Base-by-base conservation (phyloP, 2,797 vertebrate species). In the Acanthiza pusilla region DNA sequence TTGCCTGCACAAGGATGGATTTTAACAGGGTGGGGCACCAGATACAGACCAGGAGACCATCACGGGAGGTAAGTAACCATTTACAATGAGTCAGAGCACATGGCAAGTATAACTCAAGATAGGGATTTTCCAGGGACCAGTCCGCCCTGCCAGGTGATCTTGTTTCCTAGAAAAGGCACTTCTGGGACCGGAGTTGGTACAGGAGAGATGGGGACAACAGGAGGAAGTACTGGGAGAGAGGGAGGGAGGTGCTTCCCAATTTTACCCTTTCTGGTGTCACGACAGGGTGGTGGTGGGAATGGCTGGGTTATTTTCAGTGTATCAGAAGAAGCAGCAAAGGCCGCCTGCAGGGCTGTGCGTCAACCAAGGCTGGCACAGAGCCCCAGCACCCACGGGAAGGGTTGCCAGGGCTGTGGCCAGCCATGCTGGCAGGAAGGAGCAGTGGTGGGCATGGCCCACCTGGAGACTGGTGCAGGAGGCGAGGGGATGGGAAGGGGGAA, bases 101-200 rank as follows among this genome's bases (percentile, higher is more conserved):
- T 88, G 88, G 84, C 91, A 91, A 92, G 48, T 74, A 25, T 94
- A 90, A 95, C 16, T 91, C 63, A 42, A 73, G 43, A 83, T 38
- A 57, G 62, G 91, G 85, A 96, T 95, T 94, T 95, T 95, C 89
- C 78, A 94, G 74, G 87, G 81, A 90, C 77, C 85, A 95, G 91
- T 94, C 86, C 3, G 15, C 85, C 94, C 93, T 94, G 94, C 91
- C 93, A 92, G 92, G 92, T 94, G 93, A 94, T 93, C 68, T 83
- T 87, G 50, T 85, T 94, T 95, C 94, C 94, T 96, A 81, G 40
- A 96, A 97, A 97, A 97, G 97, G 97, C 97, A 97, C 97, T 97
- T 97, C 95, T 25, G 82, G 93, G 92, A 96, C 89, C 85, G 36
- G 84, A 94, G 89, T 94, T 88, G 70, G 81, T 93, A 93, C 5